Conservation (phyloP, 37 sponge, comb jelly and placozoan genomes). For the Spongilla lacustris region DNA sequence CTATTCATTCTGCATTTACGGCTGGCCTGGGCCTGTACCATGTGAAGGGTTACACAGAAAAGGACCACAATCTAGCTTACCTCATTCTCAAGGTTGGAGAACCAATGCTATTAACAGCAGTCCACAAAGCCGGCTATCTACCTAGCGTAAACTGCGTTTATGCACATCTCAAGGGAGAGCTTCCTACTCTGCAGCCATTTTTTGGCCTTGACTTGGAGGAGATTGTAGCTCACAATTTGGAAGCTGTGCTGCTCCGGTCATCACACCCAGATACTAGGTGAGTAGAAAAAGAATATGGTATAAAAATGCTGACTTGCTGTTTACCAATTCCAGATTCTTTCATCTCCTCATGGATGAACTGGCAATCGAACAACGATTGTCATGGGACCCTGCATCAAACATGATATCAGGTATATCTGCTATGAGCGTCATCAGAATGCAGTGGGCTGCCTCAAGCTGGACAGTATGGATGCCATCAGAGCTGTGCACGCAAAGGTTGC, state of each 20-base stretch:
- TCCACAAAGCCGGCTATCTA: not conserved
- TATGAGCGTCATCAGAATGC: not conserved
- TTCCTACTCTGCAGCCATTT: not conserved
- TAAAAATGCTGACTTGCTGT: too few species aligned
- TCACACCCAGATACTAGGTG: too few species aligned
- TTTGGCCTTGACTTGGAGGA: too few species aligned
- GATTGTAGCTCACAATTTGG: too few species aligned
- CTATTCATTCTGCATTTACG: too few species aligned
- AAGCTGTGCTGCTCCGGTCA: too few species aligned
- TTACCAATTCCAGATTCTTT: too few species aligned
- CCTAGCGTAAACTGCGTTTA: not conserved
- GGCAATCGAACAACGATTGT: not conserved
- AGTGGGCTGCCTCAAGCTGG: not conserved
- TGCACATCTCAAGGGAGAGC: not conserved
- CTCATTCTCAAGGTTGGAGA: not conserved
- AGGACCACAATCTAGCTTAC: not conserved
- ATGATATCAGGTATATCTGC: slow-evolving; percentile 5
- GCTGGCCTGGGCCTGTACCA: not conserved
- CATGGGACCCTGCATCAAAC: not conserved
- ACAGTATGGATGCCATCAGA: not conserved
- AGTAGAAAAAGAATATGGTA: too few species aligned
- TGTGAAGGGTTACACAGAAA: not conserved
- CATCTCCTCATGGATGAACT: not conserved
- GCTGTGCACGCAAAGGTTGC: not conserved
- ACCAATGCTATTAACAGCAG: not conserved